Evolutionary conservation across 2,113 vertebrate genomes (phyloP), one percentile per base, ranked within the genome.

Genomic region (Oreamnos americanus): DNA sequence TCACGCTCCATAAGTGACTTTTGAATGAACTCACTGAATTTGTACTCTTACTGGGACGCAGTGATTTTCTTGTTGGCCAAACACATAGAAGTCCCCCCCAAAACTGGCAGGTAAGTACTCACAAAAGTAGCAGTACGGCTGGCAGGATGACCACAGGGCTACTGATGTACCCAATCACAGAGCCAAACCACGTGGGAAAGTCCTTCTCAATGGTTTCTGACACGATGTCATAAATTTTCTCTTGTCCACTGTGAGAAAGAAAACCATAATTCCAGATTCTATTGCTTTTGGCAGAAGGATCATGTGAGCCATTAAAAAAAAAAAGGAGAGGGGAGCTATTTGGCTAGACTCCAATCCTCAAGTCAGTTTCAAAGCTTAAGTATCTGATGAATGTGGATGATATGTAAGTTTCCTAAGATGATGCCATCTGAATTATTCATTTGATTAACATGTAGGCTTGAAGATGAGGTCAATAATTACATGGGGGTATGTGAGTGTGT

Each of bases 221-320:
- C 96, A 99, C 99, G 36, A 99, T 99, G 98, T 99, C 99, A 64
- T 99, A 99, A 87, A 99, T 99, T 98, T 99, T 99, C 98, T 99
- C 99, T 98, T 99, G 99, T 79, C 99, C 99, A 3, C 99, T 99
- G 96, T 2, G 15, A 6, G 16, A 62, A n/a, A 85, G 43, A 57
- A 87, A 64, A 43, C 23, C 47, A 3, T 2, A 21, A 11, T 36
- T 76, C 45, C 26, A 28, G 36, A 36, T 26, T 13, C 33, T 6
- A 55, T 7, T 78, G 78, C 55, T 90, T 64, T 53, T 30, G n/a
- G 53, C 33, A 25, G 51, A n/a, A 16, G 60, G 60, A 30, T 78
- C 53, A 36, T 25, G 4, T 2, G 12, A 47, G 71, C 60, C 53
- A 1, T 62, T 30, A 1, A 23, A 39, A 55, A 49, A 49, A 53